phyloP scores from a whole-genome alignment of 2,888 invertebrate species.

The Nasonia oneida region DNA sequence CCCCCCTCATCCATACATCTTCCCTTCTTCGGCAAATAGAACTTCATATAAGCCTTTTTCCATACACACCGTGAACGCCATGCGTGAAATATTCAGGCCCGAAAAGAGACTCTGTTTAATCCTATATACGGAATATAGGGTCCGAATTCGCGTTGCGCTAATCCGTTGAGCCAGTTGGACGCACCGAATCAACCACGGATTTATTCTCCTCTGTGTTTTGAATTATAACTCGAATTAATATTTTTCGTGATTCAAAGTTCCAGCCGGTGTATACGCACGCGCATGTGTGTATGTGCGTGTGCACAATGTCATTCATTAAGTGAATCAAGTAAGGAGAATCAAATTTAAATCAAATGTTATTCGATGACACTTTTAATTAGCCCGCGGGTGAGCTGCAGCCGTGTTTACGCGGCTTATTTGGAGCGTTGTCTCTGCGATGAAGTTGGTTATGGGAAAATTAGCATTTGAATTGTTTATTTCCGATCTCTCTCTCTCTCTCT shows the following conservation, averaged over 20 bases:
- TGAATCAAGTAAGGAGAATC: not conserved
- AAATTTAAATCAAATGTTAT: slow-evolving; percentile 32
- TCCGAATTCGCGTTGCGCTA: slow-evolving; percentile 22
- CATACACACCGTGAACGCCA: not conserved
- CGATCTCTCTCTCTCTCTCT: not conserved
- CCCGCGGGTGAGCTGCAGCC: not conserved
- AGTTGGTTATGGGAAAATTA: not conserved
- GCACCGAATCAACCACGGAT: slow-evolving; percentile 13
- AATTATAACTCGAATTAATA: slow-evolving; percentile 20
- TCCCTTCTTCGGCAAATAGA: not conserved
- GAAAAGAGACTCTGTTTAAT: slow-evolving; percentile 43
- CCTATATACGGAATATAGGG: not conserved
- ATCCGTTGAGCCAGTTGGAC: slow-evolving; percentile 21
- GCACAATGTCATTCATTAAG: slow-evolving; percentile 29
- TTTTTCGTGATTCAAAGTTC: not conserved
- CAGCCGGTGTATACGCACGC: not conserved
- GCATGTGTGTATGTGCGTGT: too few relatives aligned
- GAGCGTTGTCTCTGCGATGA: not conserved
- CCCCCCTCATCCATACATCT: not conserved
- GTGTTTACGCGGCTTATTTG: not conserved
- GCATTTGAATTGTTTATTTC: slow-evolving; percentile 21
- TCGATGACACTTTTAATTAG: slow-evolving; percentile 34
- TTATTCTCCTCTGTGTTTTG: slow-evolving; percentile 19
- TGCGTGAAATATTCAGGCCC: slow-evolving; percentile 33
- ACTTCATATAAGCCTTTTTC: not conserved